Evolutionary conservation across 1,140 invertebrate species (phyloP), one percentile per base, ranked within the genome.

Genomic region (Leptinotarsa texana): DNA sequence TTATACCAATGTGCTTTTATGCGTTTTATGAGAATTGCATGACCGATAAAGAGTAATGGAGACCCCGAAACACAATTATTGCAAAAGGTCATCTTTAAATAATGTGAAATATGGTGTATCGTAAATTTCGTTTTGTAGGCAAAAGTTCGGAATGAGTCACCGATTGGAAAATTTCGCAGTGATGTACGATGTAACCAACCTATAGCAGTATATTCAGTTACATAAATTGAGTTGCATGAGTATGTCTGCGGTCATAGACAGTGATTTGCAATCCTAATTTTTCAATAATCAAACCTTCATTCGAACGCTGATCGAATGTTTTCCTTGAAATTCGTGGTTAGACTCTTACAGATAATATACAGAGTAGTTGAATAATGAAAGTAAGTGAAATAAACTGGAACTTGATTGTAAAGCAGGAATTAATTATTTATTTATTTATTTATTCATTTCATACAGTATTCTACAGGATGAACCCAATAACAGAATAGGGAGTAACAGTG

Each of bases 1-100:
- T 74, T 74, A 74, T 74, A 68, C 27, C 73, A 27, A 57, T 65
- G 66, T 49, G 67, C 67, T 69, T 68, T 61, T 74, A 66, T 63
- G 66, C 57, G 15, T 65, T 74, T 74, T 69, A 62, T 74, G 73
- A 57, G 73, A 69, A 74, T 74, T 66, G 48, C 47, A 18, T 33
- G 63, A 74, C 65, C 17, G 33, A 51, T 33, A 67, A 66, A 49
- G 73, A 74, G 33, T 61, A 51, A 47, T 57, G 51, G 51, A 51
- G 61, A 15, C 33, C 51, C 70, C 51, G 27, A 72, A 72, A 72
- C 70, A 72, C 70, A 72, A 22, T 62, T 72, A 24, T 57, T 33
- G 51, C 51, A 8, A 72, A 72, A 72, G 70, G 70, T 72, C 65
- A 67, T 17, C 65, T 67, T 24, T 33, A 67, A 67, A 67, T 67